Evolutionary conservation across 2,797 vertebrate genomes (phyloP), one percentile per base, ranked within the genome.

Genomic region (Valencia hispanica): DNA sequence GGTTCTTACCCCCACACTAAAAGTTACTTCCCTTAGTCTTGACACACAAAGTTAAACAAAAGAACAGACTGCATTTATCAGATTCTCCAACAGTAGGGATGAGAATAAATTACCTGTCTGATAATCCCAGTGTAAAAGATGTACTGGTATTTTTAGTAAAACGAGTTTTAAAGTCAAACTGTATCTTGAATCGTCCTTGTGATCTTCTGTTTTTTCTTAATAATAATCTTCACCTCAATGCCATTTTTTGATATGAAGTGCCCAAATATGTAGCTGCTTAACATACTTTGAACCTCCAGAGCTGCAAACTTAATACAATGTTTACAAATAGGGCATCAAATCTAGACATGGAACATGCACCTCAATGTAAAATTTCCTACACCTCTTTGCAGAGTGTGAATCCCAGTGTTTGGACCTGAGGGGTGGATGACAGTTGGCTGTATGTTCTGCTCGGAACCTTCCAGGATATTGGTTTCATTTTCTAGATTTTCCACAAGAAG

Each of bases 401-500:
- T 79, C 70, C 22, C 53, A 25, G 22, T 73, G 9, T 84, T 39
- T 72, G 72, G 71, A 78, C 79, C 79, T 17, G 43, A 73, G 53
- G 72, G 65, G 74, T 80, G 70, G 22, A 7, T 73, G 53, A 36
- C 51, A 45, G 48, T 48, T 39, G 8, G 51, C 8, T 20, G 20
- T 30, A 48, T 27, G 68, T 51, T 75, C 47, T 51, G 68, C 63
- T 63, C 73, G 45, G 34, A 68, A 63, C 17, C 36, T 20, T 71
- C 65, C 68, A 75, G 32, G 59, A 69, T 77, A 55, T 79, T 75
- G 45, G 78, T 81, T 89, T 20, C 74, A 79, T 68, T 79, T 55
- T 73, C 48, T 81, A 77, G 78, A 75, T 87, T 88, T 87, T 84
- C 57, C 83, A 84, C 71, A 78, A 81, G 34, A 66, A 57, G 43